Percentiles rank a stretch among this genome's conserved stretches.
These are phyloP conservation scores for Acleris laterana DNA, from an alignment of 2,888 invertebrate genomes.

Conservation along the genomic window DNA sequence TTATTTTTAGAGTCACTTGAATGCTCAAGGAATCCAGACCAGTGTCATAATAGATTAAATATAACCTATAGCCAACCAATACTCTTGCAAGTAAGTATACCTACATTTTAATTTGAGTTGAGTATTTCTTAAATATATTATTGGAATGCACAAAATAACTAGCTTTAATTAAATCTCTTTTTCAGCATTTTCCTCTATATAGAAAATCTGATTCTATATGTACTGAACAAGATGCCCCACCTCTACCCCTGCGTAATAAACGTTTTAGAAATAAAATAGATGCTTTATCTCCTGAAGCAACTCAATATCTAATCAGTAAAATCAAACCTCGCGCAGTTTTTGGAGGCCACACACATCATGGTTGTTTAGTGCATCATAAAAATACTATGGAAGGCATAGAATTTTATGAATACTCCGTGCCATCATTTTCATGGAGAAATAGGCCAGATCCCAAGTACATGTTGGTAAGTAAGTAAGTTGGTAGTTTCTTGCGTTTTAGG, in stretches of 20 bases:
- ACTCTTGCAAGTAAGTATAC: constrained; percentile 88
- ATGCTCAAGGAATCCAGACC: constrained; percentile 54
- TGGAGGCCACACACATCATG: constrained; percentile 97
- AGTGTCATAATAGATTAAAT: constrained; percentile 64
- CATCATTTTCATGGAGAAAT: constrained; percentile 99
- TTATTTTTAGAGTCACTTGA: constrained; percentile 59
- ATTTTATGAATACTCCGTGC: constrained; percentile 91
- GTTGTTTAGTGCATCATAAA: constrained; percentile 87
- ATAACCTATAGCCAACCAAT: constrained; percentile 90
- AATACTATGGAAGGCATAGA: constrained; percentile 58
- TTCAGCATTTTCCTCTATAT: constrained; percentile 97
- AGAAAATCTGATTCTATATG: constrained; percentile 93
- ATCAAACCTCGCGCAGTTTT: constrained; percentile 91
- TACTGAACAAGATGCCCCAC: constrained; percentile 91
- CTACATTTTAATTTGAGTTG: neutral
- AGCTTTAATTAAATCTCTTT: constrained; percentile 42
- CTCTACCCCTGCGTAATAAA: constrained; percentile 86
- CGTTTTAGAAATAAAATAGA: constrained; percentile 93
- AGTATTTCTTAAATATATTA: neutral
- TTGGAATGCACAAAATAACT: neutral
- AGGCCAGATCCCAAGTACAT: constrained; percentile 95
- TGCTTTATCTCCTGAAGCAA: constrained; percentile 92
- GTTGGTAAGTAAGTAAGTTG: constrained; percentile 88
- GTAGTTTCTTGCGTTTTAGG: neutral
- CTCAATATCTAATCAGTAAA: constrained; percentile 84